Conservation (phyloP, 2,888 invertebrate species). For the Rotaria magnacalcarata region DNA sequence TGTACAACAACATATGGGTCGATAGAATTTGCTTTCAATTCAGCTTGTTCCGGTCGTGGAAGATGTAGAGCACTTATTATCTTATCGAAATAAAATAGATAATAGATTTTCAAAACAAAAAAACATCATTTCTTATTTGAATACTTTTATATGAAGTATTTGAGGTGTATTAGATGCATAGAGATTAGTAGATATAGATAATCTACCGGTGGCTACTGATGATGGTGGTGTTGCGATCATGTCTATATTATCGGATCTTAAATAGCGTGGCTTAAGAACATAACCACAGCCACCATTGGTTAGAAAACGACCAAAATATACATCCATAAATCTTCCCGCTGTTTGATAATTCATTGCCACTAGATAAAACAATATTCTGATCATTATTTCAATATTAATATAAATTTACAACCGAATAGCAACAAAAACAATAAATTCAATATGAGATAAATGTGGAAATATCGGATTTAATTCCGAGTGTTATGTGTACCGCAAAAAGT, state of each 20-base stretch:
- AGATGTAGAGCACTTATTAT: constrained; percentile 45
- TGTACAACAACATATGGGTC: constrained; percentile 41
- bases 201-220: not conserved
- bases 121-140: too few relatives aligned
- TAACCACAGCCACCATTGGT: constrained; percentile 66
- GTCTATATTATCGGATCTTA: constrained; percentile 59
- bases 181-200: not conserved
- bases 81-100: not conserved
- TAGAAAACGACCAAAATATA: constrained; percentile 64
- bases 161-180: constrained; percentile 20
- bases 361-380: constrained; percentile 49
- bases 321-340: constrained; percentile 65
- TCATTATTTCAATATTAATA: too few relatives aligned
- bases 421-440: too few relatives aligned
- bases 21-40: constrained; percentile 32
- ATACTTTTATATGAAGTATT: constrained; percentile 17
- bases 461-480: too few relatives aligned
- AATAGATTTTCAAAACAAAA: too few relatives aligned
- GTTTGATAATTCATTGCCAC: constrained; percentile 66
- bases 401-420: not conserved
- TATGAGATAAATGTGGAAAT: too few relatives aligned
- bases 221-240: not conserved
- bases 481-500: too few relatives aligned
- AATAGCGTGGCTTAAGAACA: constrained; percentile 64
- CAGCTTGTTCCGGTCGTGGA: constrained; percentile 38